phyloP scores from a whole-genome alignment of 2,113 vertebrate species.

The Balaeniceps rex region DNA sequence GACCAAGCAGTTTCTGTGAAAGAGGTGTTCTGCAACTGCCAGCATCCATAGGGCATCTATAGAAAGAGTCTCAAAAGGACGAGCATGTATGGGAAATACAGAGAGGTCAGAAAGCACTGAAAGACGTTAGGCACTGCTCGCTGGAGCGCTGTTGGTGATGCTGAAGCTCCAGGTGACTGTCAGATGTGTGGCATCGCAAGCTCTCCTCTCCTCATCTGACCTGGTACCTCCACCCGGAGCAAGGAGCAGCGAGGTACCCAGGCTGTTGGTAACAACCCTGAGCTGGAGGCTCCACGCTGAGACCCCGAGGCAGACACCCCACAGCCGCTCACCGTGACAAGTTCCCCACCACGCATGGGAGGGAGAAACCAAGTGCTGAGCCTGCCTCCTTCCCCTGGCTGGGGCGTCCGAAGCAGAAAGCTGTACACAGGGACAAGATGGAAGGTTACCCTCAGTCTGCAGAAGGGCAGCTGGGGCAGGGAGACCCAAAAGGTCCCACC shows the following conservation, averaged over 20 bases:
- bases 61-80: not conserved
- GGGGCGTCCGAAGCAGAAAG: not conserved
- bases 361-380: not conserved
- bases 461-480: not conserved
- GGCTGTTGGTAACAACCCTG: not conserved
- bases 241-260: rapidly evolving
- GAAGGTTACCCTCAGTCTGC: not conserved
- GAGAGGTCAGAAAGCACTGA: not conserved
- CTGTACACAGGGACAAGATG: not conserved
- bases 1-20: not conserved
- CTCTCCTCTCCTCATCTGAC: not conserved
- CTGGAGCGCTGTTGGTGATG: not conserved
- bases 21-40: not conserved
- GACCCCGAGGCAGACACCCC: not conserved
- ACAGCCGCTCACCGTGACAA: not conserved
- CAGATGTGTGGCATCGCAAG: not conserved
- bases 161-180: not conserved
- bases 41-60: not conserved
- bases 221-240: not conserved
- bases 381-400: not conserved
- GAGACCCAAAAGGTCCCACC: not conserved
- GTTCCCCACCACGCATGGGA: rapidly evolving
- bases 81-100: not conserved
- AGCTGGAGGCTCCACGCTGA: not conserved
- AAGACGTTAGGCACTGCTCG: not conserved